Conservation (phyloP, 2,888 invertebrate genomes). For the Corythucha ciliata region DNA sequence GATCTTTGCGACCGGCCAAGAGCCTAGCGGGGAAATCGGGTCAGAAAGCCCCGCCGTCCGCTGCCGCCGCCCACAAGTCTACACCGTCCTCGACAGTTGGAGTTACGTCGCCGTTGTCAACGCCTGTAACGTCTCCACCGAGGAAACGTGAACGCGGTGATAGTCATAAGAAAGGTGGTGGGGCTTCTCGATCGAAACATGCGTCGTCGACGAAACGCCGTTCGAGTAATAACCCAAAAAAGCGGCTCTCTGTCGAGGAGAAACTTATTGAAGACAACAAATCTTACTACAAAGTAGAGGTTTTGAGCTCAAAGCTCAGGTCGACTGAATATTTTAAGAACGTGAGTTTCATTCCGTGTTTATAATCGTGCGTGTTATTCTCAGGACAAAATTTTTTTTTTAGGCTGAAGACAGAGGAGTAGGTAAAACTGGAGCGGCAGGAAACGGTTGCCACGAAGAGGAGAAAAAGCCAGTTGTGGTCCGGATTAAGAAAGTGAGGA, state of each 20-base stretch:
- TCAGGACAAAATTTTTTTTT: not conserved
- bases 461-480: slow-evolving; percentile 52
- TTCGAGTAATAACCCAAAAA: slow-evolving; percentile 27
- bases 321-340: slow-evolving; percentile 44
- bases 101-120: too few species aligned
- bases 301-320: slow-evolving; percentile 56
- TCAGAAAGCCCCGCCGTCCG: too few species aligned
- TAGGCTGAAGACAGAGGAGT: slow-evolving; percentile 23
- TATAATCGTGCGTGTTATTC: not conserved
- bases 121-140: not conserved
- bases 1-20: too few species aligned
- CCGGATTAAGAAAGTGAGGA: slow-evolving; percentile 63
- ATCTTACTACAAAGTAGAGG: slow-evolving; percentile 63
- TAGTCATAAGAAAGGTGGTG: too few species aligned
- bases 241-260: slow-evolving; percentile 46
- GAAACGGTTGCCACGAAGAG: too few species aligned
- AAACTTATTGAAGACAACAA: slow-evolving; percentile 47
- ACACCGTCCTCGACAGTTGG: too few species aligned
- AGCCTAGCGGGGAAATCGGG: not conserved
- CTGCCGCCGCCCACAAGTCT: too few species aligned
- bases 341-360: not conserved
- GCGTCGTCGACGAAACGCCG: not conserved
- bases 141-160: too few species aligned
- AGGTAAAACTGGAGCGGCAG: slow-evolving; percentile 6
- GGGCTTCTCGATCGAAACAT: not conserved